These are phyloP conservation scores for Seriola quinqueradiata DNA, from an alignment of 2,113 vertebrate species.

Conservation along the genomic window DNA sequence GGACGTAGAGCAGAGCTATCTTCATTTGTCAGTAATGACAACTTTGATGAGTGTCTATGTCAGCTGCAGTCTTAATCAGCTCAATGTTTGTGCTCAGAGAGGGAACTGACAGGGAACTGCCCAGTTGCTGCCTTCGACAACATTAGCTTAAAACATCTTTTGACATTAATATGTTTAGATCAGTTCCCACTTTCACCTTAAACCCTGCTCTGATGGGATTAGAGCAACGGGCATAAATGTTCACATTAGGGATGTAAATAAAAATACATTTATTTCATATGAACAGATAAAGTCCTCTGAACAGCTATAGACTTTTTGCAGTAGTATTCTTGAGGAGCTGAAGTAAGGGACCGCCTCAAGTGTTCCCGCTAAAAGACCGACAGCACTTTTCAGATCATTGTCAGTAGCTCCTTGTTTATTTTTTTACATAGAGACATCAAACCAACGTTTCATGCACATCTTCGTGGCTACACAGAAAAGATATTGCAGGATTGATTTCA, in stretches of 20 bases:
- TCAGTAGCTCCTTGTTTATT: too few species aligned
- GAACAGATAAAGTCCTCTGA: background rate
- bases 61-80: slow-evolving; percentile 34
- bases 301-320: background rate
- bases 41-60: slow-evolving; percentile 39
- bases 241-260: background rate
- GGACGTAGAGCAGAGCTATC: slow-evolving; percentile 25
- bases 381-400: too few species aligned
- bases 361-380: too few species aligned
- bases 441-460: too few species aligned
- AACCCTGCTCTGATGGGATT: background rate
- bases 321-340: background rate
- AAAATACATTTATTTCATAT: background rate
- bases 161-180: slow-evolving; percentile 23
- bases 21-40: slow-evolving; percentile 44
- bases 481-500: too few species aligned
- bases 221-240: background rate
- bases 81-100: slow-evolving; percentile 7
- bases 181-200: background rate
- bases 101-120: slow-evolving; percentile 20
- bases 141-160: background rate
- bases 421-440: too few species aligned
- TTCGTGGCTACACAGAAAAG: too few species aligned
- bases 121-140: slow-evolving; percentile 1
- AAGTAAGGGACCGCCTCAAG: background rate